Base-by-base conservation (phyloP, 2,113 vertebrate genomes). In the Eudyptes chrysolophus region DNA sequence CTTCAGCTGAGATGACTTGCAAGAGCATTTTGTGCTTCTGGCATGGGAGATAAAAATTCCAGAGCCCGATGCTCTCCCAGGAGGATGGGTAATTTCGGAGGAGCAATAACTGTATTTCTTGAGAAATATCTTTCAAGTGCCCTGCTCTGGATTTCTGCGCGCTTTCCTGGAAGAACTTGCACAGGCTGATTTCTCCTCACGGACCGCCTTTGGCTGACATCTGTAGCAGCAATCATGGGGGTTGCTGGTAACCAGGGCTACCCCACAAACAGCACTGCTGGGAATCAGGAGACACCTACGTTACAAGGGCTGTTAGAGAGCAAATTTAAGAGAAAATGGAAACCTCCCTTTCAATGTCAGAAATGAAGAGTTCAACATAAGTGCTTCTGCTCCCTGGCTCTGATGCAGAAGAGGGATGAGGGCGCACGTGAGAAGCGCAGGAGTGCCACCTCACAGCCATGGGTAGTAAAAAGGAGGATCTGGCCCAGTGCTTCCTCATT, bases 291-390 rank as follows among this genome's bases (percentile, higher is more conserved):
- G 71, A 71, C 85, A 65, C 83, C 91, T 29, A 79, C 18, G 1
- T 79, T 9, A 25, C 71, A 36, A 24, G 61, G 68, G 75, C 0
- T 85, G 71, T 21, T 27, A 75, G 78, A 64, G 85, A 82, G 79
- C n/a, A 92, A 52, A 68, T 12, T 22, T 3, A 22, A 18, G 86
- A 92, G 89, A 84, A 95, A 89, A 86, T 65, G 89, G 89, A 95
- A 96, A 81, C 80, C 88, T 94, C 93, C 89, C 34, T 79, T 90
- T 30, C 24, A 12, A 4, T 20, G 76, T 74, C 79, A 96, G 86
- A 92, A 92, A 90, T 62, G 42, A 79, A 60, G 32, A 87, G 78
- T 4, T 34, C 60, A 29, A 4, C 0, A 2, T 60, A 7, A 86
- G 82, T 0, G 3, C 36, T 84, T 17, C 86, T 55, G 66, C 42